Conservation (phyloP, 2,797 vertebrate genomes). For the Decapterus maruadsi region DNA sequence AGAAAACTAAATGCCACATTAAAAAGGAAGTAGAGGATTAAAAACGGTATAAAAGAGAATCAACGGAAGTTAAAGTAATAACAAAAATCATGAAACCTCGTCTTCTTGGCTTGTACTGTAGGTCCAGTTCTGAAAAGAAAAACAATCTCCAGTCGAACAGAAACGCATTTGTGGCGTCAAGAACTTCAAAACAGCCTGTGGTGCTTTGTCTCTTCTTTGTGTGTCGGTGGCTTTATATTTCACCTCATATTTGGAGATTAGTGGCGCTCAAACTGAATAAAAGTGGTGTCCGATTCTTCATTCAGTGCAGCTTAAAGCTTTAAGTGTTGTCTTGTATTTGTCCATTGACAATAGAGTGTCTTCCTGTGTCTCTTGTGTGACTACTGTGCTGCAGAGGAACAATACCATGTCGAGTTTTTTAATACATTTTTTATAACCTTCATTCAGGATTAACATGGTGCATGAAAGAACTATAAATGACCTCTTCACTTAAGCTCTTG, state of each 20-base stretch:
- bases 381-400: not conserved
- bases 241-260: constrained; percentile 43
- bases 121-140: not conserved
- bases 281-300: constrained; percentile 51
- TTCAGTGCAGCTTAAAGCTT: constrained; percentile 34
- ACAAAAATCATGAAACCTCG: not conserved
- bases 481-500: not conserved
- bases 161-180: not conserved
- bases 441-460: constrained; percentile 3
- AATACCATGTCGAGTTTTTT: constrained; percentile 3
- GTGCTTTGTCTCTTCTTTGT: constrained; percentile 13
- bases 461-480: constrained; percentile 12
- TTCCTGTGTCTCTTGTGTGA: constrained; percentile 18
- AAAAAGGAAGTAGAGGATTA: not conserved
- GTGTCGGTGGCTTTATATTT: constrained; percentile 26
- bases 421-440: not conserved
- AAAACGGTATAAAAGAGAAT: not conserved
- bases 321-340: constrained; percentile 8
- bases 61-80: not conserved
- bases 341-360: constrained; percentile 13
- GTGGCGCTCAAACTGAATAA: constrained; percentile 30
- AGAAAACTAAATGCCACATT: not conserved
- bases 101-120: not conserved
- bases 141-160: not conserved
- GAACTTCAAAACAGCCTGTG: not conserved